A percentile compares a stretch with the other conserved stretches of the same genome.
Evolutionary conservation across 2,113 vertebrate species (phyloP).

Genomic region (Monarcha castaneiventris): DNA sequence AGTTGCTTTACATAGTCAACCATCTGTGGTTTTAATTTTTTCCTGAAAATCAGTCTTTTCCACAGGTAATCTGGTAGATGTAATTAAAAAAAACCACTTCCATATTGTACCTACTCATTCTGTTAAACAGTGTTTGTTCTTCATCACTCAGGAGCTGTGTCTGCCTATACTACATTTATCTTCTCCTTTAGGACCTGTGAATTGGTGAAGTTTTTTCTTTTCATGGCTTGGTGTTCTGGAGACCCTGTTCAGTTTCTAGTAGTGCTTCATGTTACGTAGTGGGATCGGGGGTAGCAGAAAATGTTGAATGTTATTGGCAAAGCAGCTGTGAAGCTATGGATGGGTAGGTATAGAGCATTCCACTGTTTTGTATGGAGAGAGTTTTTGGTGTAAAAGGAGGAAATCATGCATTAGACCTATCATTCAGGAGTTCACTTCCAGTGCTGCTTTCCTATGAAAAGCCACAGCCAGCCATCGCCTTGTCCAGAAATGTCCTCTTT

Average conservation of each 20-base stretch:
- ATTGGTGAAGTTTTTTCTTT: background rate
- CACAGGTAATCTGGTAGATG: background rate
- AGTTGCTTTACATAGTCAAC: background rate
- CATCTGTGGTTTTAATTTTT: background rate
- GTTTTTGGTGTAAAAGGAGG: background rate
- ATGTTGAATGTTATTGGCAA: background rate
- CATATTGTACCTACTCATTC: background rate
- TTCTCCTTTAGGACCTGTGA: background rate
- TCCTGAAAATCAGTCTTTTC: background rate
- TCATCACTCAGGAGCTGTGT: background rate
- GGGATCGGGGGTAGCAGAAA: background rate
- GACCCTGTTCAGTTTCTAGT: background rate
- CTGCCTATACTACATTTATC: background rate
- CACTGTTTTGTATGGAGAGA: background rate
- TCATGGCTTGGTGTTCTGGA: background rate
- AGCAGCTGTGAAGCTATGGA: background rate
- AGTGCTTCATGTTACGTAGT: fast-evolving
- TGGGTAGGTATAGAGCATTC: background rate
- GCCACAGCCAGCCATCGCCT: background rate
- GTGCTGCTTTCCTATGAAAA: background rate
- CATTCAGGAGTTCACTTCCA: background rate
- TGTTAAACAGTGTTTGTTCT: background rate
- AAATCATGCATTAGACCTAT: background rate
- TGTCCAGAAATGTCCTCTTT: background rate
- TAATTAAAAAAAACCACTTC: background rate